Base-by-base conservation (phyloP, 1,140 invertebrate species). In the Leucophenga varia region DNA sequence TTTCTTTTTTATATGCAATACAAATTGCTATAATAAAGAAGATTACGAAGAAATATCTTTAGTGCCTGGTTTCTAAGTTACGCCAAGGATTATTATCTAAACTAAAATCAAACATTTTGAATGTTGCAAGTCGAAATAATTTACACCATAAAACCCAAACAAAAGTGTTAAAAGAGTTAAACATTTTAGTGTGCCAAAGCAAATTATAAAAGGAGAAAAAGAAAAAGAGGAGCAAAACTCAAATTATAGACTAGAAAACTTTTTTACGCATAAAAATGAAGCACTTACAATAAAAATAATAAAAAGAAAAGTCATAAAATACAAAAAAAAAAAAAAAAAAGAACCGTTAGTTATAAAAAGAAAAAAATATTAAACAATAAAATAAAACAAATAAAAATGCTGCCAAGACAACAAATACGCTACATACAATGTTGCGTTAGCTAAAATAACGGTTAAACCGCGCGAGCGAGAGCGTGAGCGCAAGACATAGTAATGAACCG, bases 341-440 rank as follows among this genome's bases (percentile, higher is more conserved):
- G 41, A 52, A 19, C 13, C 22, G 54, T 65, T 54, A 65, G 53
- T 52, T 56, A 50, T n/a, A 63, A 59, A 49, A 65, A 58, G 59
- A 65, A 63, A 67, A 63, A 67, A 67, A 67, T 63, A 64, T 67
- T 63, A 52, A 59, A 64, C 57, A 64, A 65, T 65, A 54, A 53
- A 30, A 47, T 21, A 30, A 39, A 28, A 12, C 6, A 28, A 28
- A 28, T 7, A 28, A 12, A 12, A 47, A 52, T 55, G 55, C 53
- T 55, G 45, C 61, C 57, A 55, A 59, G 54, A 21, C 49, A 44
- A 45, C 52, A 21, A 28, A 28, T 28, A 12, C 6, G 25, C 46
- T 50, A 38, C 47, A 47, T 28, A 31, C 37, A 54, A 36, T 44
- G 43, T 48, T 55, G 61, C 64, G 61, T 54, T 56, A 55, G 51